Base-by-base conservation (phyloP, 2,888 invertebrate species). In the Craniophora ligustri region DNA sequence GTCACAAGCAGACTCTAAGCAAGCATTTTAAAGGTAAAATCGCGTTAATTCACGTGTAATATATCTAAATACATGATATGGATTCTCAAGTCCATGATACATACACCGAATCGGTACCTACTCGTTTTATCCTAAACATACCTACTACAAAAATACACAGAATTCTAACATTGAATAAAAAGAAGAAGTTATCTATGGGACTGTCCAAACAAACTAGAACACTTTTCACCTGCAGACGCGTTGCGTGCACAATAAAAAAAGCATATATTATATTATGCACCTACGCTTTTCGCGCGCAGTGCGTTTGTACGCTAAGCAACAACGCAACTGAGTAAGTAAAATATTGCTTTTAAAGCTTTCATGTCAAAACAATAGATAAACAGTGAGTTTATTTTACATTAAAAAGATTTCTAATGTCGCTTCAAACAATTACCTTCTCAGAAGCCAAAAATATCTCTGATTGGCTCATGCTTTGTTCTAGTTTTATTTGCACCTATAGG, bases 191-290 rank as follows among this genome's bases (percentile, higher is more conserved):
- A 50, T 44, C 13, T 50, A 58, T 46, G 58, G 40, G 34, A 44
- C 21, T 53, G 40, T 41, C 41, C 31, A 55, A 50, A 60, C 41
- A 66, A 62, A 50, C 46, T 31, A 16, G 30, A 59, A 44, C 35
- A 51, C 18, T 46, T 66, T 64, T 67, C 51, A 68, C 65, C 60
- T 65, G 65, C 44, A 45, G 47, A 44, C 41, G 36, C 46, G 53
- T 47, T 55, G 30, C 55, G 36, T 64, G 56, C 39, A 59, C 64
- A 67, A 55, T 64, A 47, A 26, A 26, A n/a, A 34, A 44, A 56
- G 47, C 46, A 39, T 47, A 66, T 74, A n/a, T n/a, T n/a, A 78
- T 75, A 76, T 76, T 63, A 67, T 53, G 55, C 72, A 57, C 76
- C 76, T 73, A 78, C 76, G 74, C 75, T 39, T 63, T 59, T 51